A percentile compares a stretch with the other conserved stretches of the same genome.
These are phyloP conservation scores for Noctua comes DNA, from an alignment of 2,888 invertebrate genomes.

Conservation along the genomic window DNA sequence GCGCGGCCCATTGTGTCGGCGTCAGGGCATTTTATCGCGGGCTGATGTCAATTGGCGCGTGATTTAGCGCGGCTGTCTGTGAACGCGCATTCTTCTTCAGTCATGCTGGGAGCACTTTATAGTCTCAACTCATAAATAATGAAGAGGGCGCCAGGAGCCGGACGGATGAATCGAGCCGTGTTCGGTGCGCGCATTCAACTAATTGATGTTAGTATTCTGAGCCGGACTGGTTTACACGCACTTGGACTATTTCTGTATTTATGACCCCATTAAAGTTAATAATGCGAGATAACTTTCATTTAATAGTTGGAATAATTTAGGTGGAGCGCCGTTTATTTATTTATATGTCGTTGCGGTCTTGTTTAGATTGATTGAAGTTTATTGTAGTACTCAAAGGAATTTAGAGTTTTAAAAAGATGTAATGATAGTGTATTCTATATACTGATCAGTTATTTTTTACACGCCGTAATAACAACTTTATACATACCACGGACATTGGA, in stretches of 20 bases:
- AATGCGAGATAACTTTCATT: conserved; percentile 62
- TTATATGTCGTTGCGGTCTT: conserved; percentile 10
- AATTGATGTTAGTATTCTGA: conserved; percentile 69
- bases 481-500: conserved; percentile 4
- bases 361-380: conserved; percentile 12
- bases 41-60: conserved; percentile 68
- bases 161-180: conserved; percentile 65
- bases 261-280: conserved; percentile 66
- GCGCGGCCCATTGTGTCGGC: conserved; percentile 66
- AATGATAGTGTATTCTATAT: not conserved
- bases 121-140: conserved; percentile 75
- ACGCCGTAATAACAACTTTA: not conserved
- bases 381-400: not conserved
- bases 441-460: conserved; percentile 1
- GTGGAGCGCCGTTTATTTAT: conserved; percentile 35
- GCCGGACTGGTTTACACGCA: conserved; percentile 65
- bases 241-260: conserved; percentile 68
- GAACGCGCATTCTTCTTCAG: conserved; percentile 76
- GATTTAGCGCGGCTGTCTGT: conserved; percentile 77
- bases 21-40: conserved; percentile 70
- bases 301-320: conserved; percentile 54
- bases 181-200: conserved; percentile 66
- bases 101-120: conserved; percentile 67
- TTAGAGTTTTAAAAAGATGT: not conserved
- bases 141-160: conserved; percentile 65